phyloP scores from a whole-genome alignment of 2,888 invertebrate species.

The Imbricaverruca yamaguchii region DNA sequence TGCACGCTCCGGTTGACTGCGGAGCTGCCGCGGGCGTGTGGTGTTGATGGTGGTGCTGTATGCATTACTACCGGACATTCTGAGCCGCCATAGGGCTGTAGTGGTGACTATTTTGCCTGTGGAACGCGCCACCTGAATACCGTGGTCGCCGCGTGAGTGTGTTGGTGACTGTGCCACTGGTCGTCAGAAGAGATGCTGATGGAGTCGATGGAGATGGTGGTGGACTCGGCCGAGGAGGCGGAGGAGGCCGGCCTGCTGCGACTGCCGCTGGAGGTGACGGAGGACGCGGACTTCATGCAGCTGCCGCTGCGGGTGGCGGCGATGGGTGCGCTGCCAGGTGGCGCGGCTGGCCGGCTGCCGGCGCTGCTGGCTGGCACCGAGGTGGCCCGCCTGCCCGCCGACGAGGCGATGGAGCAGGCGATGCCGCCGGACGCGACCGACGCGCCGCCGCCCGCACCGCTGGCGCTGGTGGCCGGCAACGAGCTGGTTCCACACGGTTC shows the following conservation, averaged over 20 bases:
- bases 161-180: neutral
- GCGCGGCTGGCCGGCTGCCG: slow-evolving; percentile 38
- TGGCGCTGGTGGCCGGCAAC: slow-evolving; percentile 17
- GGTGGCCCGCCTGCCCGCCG: slow-evolving; percentile 37
- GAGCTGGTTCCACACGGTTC: neutral
- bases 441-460: slow-evolving; percentile 5
- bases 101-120: neutral
- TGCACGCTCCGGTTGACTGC: too few species aligned
- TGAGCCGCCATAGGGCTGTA: neutral
- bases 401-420: slow-evolving; percentile 21
- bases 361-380: slow-evolving; percentile 45
- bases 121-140: too few species aligned
- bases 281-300: slow-evolving; percentile 30
- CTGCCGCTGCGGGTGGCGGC: slow-evolving; percentile 39
- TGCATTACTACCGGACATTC: too few species aligned
- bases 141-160: neutral
- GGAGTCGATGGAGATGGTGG: slow-evolving; percentile 57
- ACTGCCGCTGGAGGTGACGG: slow-evolving; percentile 35
- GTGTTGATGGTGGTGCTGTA: too few species aligned
- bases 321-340: slow-evolving; percentile 39
- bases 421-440: neutral
- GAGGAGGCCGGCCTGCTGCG: slow-evolving; percentile 30
- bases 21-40: too few species aligned
- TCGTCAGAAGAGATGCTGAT: slow-evolving; percentile 36
- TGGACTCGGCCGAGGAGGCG: slow-evolving; percentile 44